phyloP scores from a whole-genome alignment of 2,888 invertebrate genomes.

The Deilephila elpenor region DNA sequence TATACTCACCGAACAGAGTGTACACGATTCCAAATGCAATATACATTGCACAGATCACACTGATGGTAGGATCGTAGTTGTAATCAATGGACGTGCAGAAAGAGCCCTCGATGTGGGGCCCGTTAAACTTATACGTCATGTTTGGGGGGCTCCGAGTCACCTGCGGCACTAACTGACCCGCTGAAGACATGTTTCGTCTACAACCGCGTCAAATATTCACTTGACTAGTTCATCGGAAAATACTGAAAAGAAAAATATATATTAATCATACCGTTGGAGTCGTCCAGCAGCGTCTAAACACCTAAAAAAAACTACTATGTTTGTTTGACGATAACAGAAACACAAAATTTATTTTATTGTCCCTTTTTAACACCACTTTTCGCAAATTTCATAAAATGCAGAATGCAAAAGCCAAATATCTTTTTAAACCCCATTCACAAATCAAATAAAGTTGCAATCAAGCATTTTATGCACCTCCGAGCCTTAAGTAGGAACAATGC shows the following conservation, averaged over 20 bases:
- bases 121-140: conserved; percentile 67
- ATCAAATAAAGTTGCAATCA: neutral
- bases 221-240: conserved; percentile 9
- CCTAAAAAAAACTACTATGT: too few species aligned
- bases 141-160: conserved; percentile 78
- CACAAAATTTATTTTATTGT: neutral
- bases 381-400: neutral
- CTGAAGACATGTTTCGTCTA: conserved; percentile 69
- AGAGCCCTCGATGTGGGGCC: conserved; percentile 78
- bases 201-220: conserved; percentile 4
- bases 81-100: conserved; percentile 83
- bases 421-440: neutral
- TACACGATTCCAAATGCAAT: conserved; percentile 93
- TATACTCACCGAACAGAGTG: conserved; percentile 90
- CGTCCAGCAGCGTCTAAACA: neutral
- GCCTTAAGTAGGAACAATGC: neutral
- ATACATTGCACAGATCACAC: conserved; percentile 88
- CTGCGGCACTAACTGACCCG: conserved; percentile 84
- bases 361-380: neutral
- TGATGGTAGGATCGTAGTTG: conserved; percentile 87
- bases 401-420: neutral
- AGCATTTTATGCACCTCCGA: neutral
- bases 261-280: neutral
- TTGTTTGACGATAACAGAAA: neutral
- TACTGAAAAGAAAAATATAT: conserved; percentile 21